Evolutionary conservation across 2,113 vertebrate species (phyloP), one percentile per base, ranked within the genome.

Genomic region (Lathamus discolor): DNA sequence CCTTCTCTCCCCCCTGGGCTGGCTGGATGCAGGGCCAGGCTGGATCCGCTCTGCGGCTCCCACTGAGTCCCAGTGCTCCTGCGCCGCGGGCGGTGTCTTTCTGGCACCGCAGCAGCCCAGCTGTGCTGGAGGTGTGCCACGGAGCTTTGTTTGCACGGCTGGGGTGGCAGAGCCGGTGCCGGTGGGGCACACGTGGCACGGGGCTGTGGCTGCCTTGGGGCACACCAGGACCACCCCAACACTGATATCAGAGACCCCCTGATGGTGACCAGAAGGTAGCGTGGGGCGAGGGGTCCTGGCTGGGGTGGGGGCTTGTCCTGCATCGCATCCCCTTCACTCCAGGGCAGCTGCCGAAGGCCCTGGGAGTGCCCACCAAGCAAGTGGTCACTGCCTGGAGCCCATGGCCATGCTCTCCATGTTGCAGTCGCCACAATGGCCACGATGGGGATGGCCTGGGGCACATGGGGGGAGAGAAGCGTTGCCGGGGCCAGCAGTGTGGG

Each of bases 321-420:
- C 41, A 7, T 14, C 13, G 4, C 57, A 77, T 11, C 33, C 25
- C 33, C 55, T n/a, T n/a, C 20, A 22, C 8, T 7, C 18, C 1
- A 6, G 28, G 33, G 4, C 3, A 0, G 22, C 64, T 51, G 44
- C 43, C 3, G 4, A 9, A 44, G 9, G 6, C 43, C 19, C 9
- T 5, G 0, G 23, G 39, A 8, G 9, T 27, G 29, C 11, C 54
- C 31, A 10, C 9, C 6, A 35, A 17, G n/a, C 0, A 2, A 52
- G 17, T 1, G 0, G 66, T 35, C 57, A 3, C 33, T 62, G 86
- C 52, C 86, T 1, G 5, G 27, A 57, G 41, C 35, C 64, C 2
- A 1, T 0, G 3, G 70, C 80, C 7, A 0, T 4, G 5, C 19
- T 57, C 66, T 15, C 5, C 1, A 0, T 37, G 51, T 5, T 1